These are phyloP conservation scores for Tenthredo mesomela DNA, from an alignment of 2,888 invertebrate genomes.

Conservation along the genomic window DNA sequence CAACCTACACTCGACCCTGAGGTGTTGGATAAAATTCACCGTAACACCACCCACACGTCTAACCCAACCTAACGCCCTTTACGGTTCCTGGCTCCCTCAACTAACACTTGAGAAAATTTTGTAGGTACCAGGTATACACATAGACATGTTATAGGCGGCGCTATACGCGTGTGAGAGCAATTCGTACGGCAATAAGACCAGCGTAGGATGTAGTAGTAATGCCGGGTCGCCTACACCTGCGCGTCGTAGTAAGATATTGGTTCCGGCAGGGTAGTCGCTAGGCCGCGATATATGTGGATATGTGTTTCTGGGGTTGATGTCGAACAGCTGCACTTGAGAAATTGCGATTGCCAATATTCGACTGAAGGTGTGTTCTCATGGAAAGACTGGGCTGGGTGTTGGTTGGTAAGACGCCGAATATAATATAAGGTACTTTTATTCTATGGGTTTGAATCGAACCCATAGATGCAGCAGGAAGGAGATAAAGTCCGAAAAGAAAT, in stretches of 20 bases:
- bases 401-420: conserved; percentile 16
- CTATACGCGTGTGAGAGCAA: conserved; percentile 37
- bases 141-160: background rate
- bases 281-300: conserved; percentile 27
- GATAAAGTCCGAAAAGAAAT: background rate
- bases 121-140: background rate
- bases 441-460: background rate
- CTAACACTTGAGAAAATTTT: background rate
- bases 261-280: conserved; percentile 25
- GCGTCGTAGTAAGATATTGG: conserved; percentile 49
- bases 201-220: conserved; percentile 27
- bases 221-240: conserved; percentile 45
- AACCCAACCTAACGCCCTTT: background rate
- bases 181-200: conserved; percentile 42
- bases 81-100: background rate
- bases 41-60: conserved; percentile 18
- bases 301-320: conserved; percentile 52
- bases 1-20: background rate
- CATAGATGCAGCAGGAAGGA: background rate
- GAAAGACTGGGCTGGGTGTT: conserved; percentile 16
- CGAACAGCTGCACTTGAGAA: conserved; percentile 53
- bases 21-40: conserved; percentile 26
- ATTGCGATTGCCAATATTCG: conserved; percentile 53
- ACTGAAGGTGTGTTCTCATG: conserved; percentile 33
- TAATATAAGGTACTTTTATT: conserved; percentile 1